These are phyloP conservation scores for Drosophila quinaria DNA, from an alignment of 2,888 invertebrate genomes.

Conservation along the genomic window DNA sequence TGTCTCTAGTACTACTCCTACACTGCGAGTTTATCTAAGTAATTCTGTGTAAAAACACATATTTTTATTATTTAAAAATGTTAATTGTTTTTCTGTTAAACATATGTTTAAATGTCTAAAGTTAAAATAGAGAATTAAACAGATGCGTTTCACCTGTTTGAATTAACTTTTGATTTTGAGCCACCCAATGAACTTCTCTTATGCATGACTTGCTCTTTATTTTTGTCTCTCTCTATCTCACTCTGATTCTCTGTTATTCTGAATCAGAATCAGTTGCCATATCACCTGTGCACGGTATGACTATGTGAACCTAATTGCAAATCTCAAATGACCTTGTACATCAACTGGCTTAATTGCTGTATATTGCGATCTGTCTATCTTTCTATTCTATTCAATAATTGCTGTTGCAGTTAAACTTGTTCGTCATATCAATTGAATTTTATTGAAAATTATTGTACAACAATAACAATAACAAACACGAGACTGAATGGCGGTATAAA, in stretches of 20 bases:
- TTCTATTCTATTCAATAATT: constrained; percentile 14
- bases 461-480: background rate
- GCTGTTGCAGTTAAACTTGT: constrained; percentile 36
- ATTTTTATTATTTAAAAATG: no score
- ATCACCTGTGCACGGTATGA: constrained; percentile 9
- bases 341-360: constrained; percentile 7
- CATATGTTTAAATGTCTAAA: background rate
- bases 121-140: background rate
- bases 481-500: background rate
- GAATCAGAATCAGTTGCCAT: background rate
- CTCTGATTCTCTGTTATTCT: background rate
- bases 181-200: background rate
- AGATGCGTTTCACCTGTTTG: background rate
- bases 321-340: constrained; percentile 28
- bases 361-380: background rate
- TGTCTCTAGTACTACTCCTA: no score
- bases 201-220: background rate
- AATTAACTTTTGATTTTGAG: background rate
- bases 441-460: background rate
- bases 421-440: constrained; percentile 30
- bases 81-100: no score
- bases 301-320: constrained; percentile 18
- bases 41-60: no score
- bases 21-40: no score
- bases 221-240: background rate